phyloP scores from a whole-genome alignment of 1,140 invertebrate genomes.

The Antheraea pernyi region DNA sequence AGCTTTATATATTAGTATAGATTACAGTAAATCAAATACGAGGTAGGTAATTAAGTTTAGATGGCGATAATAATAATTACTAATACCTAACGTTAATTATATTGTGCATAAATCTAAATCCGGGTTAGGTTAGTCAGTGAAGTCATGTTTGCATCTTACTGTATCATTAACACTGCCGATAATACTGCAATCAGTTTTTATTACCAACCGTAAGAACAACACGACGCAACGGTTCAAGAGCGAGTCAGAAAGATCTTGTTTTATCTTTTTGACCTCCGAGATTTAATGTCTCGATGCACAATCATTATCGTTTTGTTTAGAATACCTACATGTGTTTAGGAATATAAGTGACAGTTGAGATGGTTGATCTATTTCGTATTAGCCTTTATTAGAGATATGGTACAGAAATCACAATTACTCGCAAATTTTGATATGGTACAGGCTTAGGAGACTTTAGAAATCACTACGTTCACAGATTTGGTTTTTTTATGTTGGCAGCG shows the following conservation, averaged over 20 bases:
- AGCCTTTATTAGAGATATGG: no score
- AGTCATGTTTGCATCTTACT: background rate
- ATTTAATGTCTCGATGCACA: slow-evolving; percentile 50
- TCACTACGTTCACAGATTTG: no score
- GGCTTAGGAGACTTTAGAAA: no score
- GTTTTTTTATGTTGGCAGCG: no score
- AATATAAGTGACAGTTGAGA: background rate
- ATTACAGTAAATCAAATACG: no score
- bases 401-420: no score
- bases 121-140: background rate
- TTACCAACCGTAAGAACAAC: background rate
- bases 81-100: background rate
- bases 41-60: no score
- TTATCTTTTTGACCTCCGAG: slow-evolving; percentile 57
- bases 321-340: background rate
- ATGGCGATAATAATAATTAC: no score
- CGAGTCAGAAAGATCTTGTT: slow-evolving; percentile 53
- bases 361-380: background rate
- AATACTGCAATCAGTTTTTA: slow-evolving; percentile 1
- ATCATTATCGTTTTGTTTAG: slow-evolving; percentile 27
- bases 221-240: slow-evolving; percentile 41
- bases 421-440: no score
- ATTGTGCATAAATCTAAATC: background rate
- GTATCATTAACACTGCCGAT: slow-evolving; percentile 2
- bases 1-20: no score